A percentile compares a stretch with the other conserved stretches of the same genome.
phyloP scores from a whole-genome alignment of 1,140 invertebrate species.

The Yoshiicerus persimilis region DNA sequence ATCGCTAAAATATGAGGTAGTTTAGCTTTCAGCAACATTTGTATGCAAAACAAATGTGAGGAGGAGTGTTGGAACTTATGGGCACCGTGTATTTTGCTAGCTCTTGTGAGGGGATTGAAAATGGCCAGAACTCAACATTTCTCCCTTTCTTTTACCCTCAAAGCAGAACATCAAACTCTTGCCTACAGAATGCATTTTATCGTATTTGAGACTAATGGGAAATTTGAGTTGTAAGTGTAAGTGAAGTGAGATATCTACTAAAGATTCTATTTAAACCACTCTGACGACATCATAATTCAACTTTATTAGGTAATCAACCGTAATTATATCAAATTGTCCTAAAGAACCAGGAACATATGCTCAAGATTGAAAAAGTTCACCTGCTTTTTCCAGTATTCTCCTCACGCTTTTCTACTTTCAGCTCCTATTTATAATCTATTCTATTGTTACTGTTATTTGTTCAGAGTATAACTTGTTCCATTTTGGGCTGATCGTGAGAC shows the following conservation, averaged over 20 bases:
- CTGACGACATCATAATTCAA: neutral
- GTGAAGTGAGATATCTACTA: neutral
- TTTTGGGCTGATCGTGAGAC: neutral
- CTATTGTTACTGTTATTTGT: neutral
- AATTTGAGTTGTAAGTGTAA: neutral
- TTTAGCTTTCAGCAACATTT: slow-evolving; percentile 22
- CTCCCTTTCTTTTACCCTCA: neutral
- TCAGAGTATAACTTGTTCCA: neutral
- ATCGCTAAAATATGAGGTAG: slow-evolving; percentile 9
- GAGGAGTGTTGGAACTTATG: neutral
- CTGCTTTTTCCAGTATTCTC: neutral
- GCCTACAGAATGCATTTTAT: neutral
- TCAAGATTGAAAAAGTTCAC: slow-evolving; percentile 4
- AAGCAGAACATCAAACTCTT: neutral
- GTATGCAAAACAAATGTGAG: slow-evolving; percentile 17
- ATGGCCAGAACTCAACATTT: neutral
- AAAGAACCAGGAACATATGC: neutral
- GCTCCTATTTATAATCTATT: neutral
- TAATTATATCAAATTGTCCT: neutral
- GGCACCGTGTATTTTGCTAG: neutral
- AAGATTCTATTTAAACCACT: neutral
- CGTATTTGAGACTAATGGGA: neutral
- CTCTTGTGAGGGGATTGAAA: neutral
- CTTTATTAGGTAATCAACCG: neutral
- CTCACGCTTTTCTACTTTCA: neutral